Base-by-base conservation (phyloP, 2,888 invertebrate species). In the Nemapogon koenigi region DNA sequence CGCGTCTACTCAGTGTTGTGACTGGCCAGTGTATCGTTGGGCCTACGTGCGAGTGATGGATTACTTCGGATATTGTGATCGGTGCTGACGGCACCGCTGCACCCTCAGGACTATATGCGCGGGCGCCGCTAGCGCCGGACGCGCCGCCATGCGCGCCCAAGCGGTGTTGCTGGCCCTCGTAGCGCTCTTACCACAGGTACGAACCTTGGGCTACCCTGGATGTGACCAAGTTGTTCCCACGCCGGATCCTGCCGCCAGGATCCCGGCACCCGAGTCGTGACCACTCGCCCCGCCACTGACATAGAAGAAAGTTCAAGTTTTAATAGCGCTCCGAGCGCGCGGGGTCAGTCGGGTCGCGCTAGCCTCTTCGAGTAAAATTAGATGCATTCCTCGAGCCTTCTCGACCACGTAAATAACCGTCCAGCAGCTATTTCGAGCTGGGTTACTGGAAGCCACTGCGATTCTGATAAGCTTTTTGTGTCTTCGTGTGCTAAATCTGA, bases 111-210 rank as follows among this genome's bases (percentile, higher is more conserved):
- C 58, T 59, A 56, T 63, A 70, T 75, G 72, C 71, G 62, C 78
- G 68, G 75, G 76, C 76, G 73, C 76, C 72, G 75, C 65, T 66
- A 62, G 70, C 59, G 25, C 57, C 64, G 73, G 72, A 57, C 69
- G 75, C 75, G 76, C 68, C 76, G 75, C 59, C 59, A 78, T 78
- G 78, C 76, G 78, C 78, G 73, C 69, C 73, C 68, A 70, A 57
- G 69, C 76, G 70, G 67, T 78, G 75, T 68, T 78, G 60, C 51
- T 78, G 61, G 78, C 78, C 78, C 78, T 78, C 66, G 65, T 76
- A 73, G 78, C 76, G 76, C 73, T 78, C 68, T 75, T 78, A 53
- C 78, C 78, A 71, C 78, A 78, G 78, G 78, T 78, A 75, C 69
- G 8, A n/a, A 16, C 15, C 31, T 16, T 3, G n/a, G 16, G 11